phyloP scores from a whole-genome alignment of 2,888 invertebrate species.

The Doris montereyensis region DNA sequence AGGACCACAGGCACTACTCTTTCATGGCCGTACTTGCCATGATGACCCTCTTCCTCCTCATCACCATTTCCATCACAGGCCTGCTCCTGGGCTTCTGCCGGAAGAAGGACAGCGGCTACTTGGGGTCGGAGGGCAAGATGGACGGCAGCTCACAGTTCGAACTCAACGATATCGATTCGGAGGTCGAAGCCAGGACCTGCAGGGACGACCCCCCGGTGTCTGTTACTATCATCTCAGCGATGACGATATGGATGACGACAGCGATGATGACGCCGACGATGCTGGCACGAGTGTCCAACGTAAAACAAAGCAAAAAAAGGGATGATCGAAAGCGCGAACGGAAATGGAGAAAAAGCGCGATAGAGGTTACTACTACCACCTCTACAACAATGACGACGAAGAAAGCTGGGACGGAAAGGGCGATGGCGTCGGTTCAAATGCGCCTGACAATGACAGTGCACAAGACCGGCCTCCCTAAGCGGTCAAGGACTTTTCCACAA shows the following conservation, averaged over 20 bases:
- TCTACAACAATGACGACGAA: neutral
- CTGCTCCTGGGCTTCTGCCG: conserved; percentile 67
- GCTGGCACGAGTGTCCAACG: neutral
- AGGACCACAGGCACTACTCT: conserved; percentile 43
- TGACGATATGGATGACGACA: too few relatives aligned
- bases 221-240: neutral
- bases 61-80: conserved; percentile 62
- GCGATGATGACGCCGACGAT: too few relatives aligned
- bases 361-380: neutral
- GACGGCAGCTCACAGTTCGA: conserved; percentile 56
- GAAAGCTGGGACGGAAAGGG: neutral
- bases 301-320: neutral
- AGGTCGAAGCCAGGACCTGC: conserved; percentile 51
- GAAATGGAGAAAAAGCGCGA: too few relatives aligned
- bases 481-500: conserved; percentile 18
- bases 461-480: neutral
- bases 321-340: neutral
- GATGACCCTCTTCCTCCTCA: conserved; percentile 63
- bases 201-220: neutral
- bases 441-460: neutral
- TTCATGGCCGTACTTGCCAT: conserved; percentile 58
- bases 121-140: conserved; percentile 57
- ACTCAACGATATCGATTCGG: conserved; percentile 58
- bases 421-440: neutral
- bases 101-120: conserved; percentile 69